Conservation (phyloP, 35 echinoderm and acorn worm species). For the Ptychodera flava region DNA sequence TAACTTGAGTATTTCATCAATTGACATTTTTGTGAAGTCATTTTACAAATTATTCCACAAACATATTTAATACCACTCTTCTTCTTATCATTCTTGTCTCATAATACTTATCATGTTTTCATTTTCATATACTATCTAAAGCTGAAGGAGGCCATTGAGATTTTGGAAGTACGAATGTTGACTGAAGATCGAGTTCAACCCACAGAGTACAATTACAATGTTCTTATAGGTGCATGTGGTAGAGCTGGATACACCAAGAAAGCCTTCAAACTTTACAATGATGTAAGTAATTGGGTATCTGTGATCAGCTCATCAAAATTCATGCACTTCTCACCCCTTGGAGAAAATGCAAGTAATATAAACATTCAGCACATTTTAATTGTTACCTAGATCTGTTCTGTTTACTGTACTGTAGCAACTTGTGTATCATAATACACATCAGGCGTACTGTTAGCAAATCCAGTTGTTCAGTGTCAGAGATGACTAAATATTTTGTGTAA, state of each 20-base stretch:
- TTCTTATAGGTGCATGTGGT: constrained; percentile 91
- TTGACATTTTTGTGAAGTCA: too few relatives aligned
- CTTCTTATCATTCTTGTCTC: too few relatives aligned
- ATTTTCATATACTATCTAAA: constrained; percentile 51
- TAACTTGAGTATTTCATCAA: too few relatives aligned
- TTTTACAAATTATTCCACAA: too few relatives aligned
- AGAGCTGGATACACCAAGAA: constrained; percentile 92
- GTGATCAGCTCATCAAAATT: not conserved
- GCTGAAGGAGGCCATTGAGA: constrained; percentile 76
- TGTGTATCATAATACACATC: not conserved
- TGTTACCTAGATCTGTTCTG: too few relatives aligned
- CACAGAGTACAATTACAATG: constrained; percentile 82
- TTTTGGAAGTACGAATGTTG: constrained; percentile 80
- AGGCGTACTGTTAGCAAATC: not conserved
- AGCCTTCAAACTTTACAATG: constrained; percentile 91
- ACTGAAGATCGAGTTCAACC: constrained; percentile 81
- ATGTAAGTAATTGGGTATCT: constrained; percentile 31
- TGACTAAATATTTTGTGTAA: too few relatives aligned
- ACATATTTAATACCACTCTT: too few relatives aligned
- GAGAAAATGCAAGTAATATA: too few relatives aligned
- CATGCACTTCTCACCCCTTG: not conserved
- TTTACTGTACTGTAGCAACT: too few relatives aligned
- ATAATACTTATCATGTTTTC: too few relatives aligned
- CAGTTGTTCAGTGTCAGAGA: too few relatives aligned
- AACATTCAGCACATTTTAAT: too few relatives aligned